Evolutionary conservation across 1,140 invertebrate species (phyloP), one percentile per base, ranked within the genome.

Genomic region (Drosophila punjabiensis): DNA sequence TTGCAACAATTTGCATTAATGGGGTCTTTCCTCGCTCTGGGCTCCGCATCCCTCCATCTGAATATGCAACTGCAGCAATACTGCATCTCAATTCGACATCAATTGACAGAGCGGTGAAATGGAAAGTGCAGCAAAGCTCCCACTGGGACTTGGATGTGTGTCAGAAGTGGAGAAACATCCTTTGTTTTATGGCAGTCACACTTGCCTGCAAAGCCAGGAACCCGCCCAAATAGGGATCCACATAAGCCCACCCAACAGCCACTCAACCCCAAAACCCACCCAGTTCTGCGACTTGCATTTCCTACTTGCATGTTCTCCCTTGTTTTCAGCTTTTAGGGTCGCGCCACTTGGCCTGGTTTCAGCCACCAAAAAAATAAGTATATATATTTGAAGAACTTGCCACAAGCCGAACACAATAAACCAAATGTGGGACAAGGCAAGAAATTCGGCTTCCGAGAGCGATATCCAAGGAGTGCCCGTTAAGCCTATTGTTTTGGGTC

Each of bases 1-100:
- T 80, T 80, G 41, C 84, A 77, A 64, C 84, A 80, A 88, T 88
- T 88, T 83, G 81, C 71, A 80, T 66, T 83, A 70, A 77, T 88
- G 50, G 63, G 35, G 24, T 41, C 37, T 37, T 28, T 30, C 39
- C 30, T 11, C 18, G 16, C 41, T 32, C 28, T 28, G n/a, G 13
- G 37, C 39, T 32, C 43, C 30, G 33, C 45, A 33, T 41, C 66
- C n/a, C 45, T 28, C 35, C 35, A 28, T 33, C 28, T 20, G 18
- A 6, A 16, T 28, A 41, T 50, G 32, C 10, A 53, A 43, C 10
- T 53, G 37, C 63, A 48, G 33, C 47, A 55, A 56, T 9, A 16
- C 33, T 64, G 45, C 69, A 41, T 39, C 35, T 50, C 41, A 65
- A 64, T 71, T n/a, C 48, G 24, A 68, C 59, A 50, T 70, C 63